phyloP scores from a whole-genome alignment of 2,797 vertebrate genomes.

The Ptychadena robeensis region DNA sequence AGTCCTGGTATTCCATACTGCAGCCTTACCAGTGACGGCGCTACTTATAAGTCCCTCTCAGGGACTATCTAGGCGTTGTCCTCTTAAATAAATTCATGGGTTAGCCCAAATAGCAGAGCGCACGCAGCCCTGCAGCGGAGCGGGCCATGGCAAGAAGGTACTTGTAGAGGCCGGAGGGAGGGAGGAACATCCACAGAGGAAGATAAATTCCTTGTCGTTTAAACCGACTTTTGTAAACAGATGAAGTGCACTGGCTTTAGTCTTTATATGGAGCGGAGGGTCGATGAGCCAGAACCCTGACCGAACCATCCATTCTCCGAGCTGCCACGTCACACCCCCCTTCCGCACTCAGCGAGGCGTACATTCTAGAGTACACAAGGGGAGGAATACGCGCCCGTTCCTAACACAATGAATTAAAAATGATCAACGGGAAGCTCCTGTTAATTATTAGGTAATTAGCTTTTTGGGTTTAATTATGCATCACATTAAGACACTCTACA shows the following conservation, averaged over 20 bases:
- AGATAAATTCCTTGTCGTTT: conserved; percentile 56
- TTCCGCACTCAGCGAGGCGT: conserved; percentile 1
- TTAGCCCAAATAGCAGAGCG: too few relatives aligned
- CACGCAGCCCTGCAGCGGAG: conserved; percentile 56
- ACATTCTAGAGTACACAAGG: conserved; percentile 1
- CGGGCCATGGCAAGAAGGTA: conserved; percentile 34
- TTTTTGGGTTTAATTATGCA: too few relatives aligned
- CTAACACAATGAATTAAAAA: too few relatives aligned
- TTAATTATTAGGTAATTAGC: too few relatives aligned
- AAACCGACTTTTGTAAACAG: conserved; percentile 58
- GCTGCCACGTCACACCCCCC: neutral
- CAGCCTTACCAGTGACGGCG: conserved; percentile 18
- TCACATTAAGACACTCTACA: neutral
- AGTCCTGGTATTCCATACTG: conserved; percentile 36
- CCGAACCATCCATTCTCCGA: neutral
- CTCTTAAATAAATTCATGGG: conserved; percentile 60
- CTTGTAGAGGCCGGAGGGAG: conserved; percentile 46
- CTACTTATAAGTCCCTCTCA: conserved; percentile 59
- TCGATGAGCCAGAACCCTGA: conserved; percentile 13
- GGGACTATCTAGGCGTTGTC: conserved; percentile 54
- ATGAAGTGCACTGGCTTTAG: conserved; percentile 57
- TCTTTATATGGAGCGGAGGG: conserved; percentile 59
- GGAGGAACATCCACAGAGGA: conserved; percentile 39
- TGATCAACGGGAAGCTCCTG: too few relatives aligned
- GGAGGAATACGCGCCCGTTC: neutral